Evolutionary conservation across 2,113 vertebrate species (phyloP), one percentile per base, ranked within the genome.

Genomic region (Mugil cephalus): DNA sequence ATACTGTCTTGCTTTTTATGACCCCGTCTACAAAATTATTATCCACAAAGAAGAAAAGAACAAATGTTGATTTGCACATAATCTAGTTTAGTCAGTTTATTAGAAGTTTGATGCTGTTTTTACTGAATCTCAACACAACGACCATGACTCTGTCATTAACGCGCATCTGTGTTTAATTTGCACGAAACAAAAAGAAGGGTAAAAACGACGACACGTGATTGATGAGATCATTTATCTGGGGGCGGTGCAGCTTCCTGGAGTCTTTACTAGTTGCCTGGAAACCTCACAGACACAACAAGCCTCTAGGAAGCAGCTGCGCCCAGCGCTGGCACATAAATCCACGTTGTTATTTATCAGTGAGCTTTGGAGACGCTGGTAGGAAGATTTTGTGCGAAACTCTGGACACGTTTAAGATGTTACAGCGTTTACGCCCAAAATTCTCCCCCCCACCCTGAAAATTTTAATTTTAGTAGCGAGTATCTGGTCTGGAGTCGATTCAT

Each of bases 261-360:
- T 61, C 14, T 72, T 56, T 10, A 19, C 14, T 48, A 36, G 60
- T 36, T 54, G 38, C 19, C 40, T 13, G 10, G 43, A 45, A 62
- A 61, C 30, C 34, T 18, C 3, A 2, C 17, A 50, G 54, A 62
- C 34, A 63, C 1, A 3, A 17, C 35, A 68, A 38, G 61, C 35
- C 45, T 50, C 17, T 46, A 7, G 11, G 30, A 62, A 17, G 50
- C 10, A n/a, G 40, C 48, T 19, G 40, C n/a, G 4, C 8, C 13
- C 1, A 13, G 30, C 17, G 2, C 18, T 42, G 40, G 5, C 24
- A 30, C 24, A 30, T 15, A 19, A 54, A 14, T 34, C n/a, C 21
- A 18, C 15, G 19, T 43, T 1, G 39, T 58, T 24, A 40, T 51
- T 42, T 60, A 51, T 30, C 24, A 5, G 24, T 30, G 24, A 30